A percentile compares a stretch with the other conserved stretches of the same genome.
phyloP scores from a whole-genome alignment of 2,113 vertebrate species.

The Ivindomyrus marchei region DNA sequence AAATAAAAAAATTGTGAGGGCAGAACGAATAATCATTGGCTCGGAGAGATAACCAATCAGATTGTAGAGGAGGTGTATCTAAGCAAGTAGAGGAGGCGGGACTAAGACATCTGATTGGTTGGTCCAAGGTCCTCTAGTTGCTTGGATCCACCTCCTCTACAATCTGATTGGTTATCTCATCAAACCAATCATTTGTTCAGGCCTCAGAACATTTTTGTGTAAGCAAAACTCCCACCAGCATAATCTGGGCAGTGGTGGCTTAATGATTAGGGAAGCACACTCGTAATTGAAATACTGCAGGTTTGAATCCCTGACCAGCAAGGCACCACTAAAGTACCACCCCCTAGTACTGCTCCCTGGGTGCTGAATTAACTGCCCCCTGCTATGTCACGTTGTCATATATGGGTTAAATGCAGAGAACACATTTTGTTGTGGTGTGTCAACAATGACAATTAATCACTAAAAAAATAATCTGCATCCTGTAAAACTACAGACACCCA shows the following conservation, averaged over 20 bases:
- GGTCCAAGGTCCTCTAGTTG: neutral
- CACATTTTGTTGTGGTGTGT: no score
- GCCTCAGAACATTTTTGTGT: neutral
- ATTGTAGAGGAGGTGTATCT: neutral
- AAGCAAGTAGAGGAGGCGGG: neutral
- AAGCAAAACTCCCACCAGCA: neutral
- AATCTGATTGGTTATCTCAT: neutral
- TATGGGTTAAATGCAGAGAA: no score
- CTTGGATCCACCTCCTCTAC: neutral
- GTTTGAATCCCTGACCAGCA: no score
- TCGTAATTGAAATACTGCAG: no score
- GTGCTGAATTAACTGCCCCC: no score
- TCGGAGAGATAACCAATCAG: neutral
- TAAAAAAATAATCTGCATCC: neutral
- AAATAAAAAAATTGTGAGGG: neutral
- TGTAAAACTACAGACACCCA: neutral
- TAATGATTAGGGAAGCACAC: no score
- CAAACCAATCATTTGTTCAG: neutral
- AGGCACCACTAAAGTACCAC: no score
- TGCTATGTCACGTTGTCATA: no score
- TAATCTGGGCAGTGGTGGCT: neutral
- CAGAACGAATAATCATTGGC: neutral
- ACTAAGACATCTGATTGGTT: neutral
- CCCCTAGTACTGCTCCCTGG: no score
- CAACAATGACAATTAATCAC: no score